Evolutionary conservation across 2,888 invertebrate genomes (phyloP), one percentile per base, ranked within the genome.

Genomic region (Brassicogethes aeneus): DNA sequence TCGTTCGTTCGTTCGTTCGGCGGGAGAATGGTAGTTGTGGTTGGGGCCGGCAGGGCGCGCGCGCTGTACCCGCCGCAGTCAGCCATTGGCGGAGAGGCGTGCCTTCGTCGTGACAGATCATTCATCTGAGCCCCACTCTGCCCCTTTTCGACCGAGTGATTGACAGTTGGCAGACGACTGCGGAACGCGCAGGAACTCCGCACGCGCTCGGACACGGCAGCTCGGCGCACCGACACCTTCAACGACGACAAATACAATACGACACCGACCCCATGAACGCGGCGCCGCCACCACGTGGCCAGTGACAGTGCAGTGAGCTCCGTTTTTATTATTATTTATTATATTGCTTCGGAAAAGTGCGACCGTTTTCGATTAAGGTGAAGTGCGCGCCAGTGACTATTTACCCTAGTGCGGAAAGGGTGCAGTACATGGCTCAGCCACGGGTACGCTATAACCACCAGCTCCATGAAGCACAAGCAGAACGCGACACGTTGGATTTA

Each of bases 351-450:
- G 5, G 23, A 23, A 23, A 23, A 23, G 10, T 23, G 5, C 23
- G n/a, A n/a, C n/a, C n/a, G n/a, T n/a, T n/a, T n/a, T n/a, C n/a
- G n/a, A n/a, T n/a, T n/a, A n/a, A n/a, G 23, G 23, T 23, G 23
- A 44, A 56, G 54, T 50, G 52, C 46, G 45, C 42, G 46, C 49
- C 48, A 53, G 57, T 56, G 56, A 52, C 51, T 10, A 23, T 7
- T 23, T 23, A 5, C 69, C 70, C 70, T 68, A 71, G 72, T 70
- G 79, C 79, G 59, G 80, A 79, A 76, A 80, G 80, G 77, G 80
- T 79, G 56, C 56, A 54, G 77, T 82, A 78, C 80, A 86, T 86
- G 86, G 85, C 86, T 79, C 85, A 85, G 81, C 85, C 85, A 80
- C 82, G 85, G 85, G 86, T 85, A 82, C 75, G 83, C 78, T 70